Evolutionary conservation across 2,797 vertebrate species (phyloP).

Genomic region (Acanthis flammea): DNA sequence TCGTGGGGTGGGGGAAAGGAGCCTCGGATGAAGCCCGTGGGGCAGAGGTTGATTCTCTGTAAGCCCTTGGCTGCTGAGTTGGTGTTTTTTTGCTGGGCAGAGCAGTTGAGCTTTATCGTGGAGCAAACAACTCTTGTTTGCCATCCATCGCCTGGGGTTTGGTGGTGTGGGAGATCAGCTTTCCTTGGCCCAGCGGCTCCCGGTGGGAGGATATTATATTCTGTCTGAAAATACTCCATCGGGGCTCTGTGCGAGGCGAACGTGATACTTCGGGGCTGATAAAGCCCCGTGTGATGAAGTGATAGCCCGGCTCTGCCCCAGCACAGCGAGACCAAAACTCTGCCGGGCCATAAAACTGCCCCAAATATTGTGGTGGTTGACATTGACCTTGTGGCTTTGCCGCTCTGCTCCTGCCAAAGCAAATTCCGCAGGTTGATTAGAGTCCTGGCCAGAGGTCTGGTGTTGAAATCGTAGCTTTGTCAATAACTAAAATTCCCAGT

Average conservation of each 20-base stretch:
- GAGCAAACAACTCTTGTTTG: not conserved
- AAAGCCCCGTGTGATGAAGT: not conserved
- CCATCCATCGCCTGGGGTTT: fast-evolving
- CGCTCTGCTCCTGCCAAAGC: not conserved
- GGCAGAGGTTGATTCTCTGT: not conserved
- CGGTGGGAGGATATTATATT: not conserved
- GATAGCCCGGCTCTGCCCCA: not conserved
- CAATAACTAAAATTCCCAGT: not conserved
- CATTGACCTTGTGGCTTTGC: conserved; percentile 49
- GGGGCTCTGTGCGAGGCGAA: not conserved
- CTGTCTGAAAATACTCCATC: not conserved
- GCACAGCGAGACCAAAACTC: not conserved
- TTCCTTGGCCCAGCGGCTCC: not conserved
- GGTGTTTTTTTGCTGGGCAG: not conserved
- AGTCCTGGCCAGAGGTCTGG: not conserved
- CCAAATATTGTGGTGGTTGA: not conserved
- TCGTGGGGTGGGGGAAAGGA: fast-evolving
- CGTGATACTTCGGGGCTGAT: not conserved
- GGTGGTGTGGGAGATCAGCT: not conserved
- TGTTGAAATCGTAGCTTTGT: not conserved
- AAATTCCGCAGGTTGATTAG: conserved; percentile 40
- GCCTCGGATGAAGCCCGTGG: not conserved
- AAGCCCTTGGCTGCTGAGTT: not conserved
- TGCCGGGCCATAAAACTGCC: not conserved
- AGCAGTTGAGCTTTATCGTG: not conserved